A percentile compares a stretch with the other conserved stretches of the same genome.
phyloP scores from a whole-genome alignment of 2,888 invertebrate genomes.

The Incurvaria masculella region DNA sequence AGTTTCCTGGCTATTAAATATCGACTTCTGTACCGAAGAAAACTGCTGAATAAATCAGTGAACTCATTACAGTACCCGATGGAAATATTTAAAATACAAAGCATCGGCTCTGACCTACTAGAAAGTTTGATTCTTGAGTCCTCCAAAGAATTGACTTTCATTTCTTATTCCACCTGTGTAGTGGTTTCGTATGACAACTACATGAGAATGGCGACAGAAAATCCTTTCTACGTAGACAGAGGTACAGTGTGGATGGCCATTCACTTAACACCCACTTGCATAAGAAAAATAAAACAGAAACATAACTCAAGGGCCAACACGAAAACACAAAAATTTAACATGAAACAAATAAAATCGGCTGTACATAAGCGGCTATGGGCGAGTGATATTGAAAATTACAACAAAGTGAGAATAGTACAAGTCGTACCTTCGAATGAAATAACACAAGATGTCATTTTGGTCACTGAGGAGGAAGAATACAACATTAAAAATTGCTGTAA shows the following conservation, averaged over 20 bases:
- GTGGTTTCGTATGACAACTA: conserved; percentile 35
- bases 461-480: conserved; percentile 35
- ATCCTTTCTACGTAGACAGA: conserved; percentile 45
- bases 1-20: conserved; percentile 43
- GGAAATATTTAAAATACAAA: conserved; percentile 30
- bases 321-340: conserved; percentile 25
- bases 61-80: conserved; percentile 20
- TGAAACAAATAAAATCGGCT: conserved; percentile 35
- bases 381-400: conserved; percentile 22
- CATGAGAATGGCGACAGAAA: conserved; percentile 39
- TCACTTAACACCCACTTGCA: conserved; percentile 29
- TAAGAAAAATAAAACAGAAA: conserved; percentile 26
- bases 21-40: conserved; percentile 26
- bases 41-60: conserved; percentile 18
- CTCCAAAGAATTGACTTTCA: neutral
- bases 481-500: conserved; percentile 33
- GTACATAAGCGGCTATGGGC: conserved; percentile 39
- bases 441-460: conserved; percentile 26
- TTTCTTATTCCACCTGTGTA: neutral
- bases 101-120: conserved; percentile 28
- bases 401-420: conserved; percentile 37
- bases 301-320: conserved; percentile 18
- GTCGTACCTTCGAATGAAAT: conserved; percentile 33
- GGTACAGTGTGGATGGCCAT: conserved; percentile 41
- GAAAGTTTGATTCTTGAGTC: neutral